Evolutionary conservation across 2,888 invertebrate species (phyloP).

Genomic region (Plusia festucae): DNA sequence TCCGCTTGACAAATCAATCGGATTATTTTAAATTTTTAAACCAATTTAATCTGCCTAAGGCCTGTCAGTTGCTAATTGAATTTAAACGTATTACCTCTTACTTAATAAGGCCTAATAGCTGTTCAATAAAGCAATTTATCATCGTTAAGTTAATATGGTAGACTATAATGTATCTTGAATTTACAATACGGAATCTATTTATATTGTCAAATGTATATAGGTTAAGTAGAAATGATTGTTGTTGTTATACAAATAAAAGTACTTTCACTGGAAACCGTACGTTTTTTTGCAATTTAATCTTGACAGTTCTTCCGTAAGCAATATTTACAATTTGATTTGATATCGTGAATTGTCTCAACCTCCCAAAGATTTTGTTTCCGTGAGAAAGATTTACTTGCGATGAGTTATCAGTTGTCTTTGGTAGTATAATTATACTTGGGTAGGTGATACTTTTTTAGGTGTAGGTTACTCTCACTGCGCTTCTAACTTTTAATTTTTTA

Average conservation of each 20-base stretch:
- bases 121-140: constrained; percentile 48
- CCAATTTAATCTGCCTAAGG: constrained; percentile 38
- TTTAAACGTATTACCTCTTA: constrained; percentile 29
- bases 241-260: constrained; percentile 26
- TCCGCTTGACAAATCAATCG: too few relatives aligned
- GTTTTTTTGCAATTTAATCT: neutral
- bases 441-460: too few relatives aligned
- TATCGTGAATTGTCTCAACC: neutral
- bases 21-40: too few relatives aligned
- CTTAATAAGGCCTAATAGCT: constrained; percentile 47
- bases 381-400: neutral
- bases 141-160: constrained; percentile 38
- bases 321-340: neutral
- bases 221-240: constrained; percentile 42
- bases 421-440: neutral
- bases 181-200: constrained; percentile 38
- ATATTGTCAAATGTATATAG: constrained; percentile 35
- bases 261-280: constrained; percentile 1
- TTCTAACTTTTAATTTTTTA: neutral
- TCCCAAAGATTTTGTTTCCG: neutral
- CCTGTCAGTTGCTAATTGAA: constrained; percentile 31
- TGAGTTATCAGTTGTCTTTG: neutral
- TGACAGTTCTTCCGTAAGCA: neutral
- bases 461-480: neutral
- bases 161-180: constrained; percentile 23